Evolutionary conservation across 2,113 vertebrate genomes (phyloP).

Genomic region (Anser brachyrhynchus): DNA sequence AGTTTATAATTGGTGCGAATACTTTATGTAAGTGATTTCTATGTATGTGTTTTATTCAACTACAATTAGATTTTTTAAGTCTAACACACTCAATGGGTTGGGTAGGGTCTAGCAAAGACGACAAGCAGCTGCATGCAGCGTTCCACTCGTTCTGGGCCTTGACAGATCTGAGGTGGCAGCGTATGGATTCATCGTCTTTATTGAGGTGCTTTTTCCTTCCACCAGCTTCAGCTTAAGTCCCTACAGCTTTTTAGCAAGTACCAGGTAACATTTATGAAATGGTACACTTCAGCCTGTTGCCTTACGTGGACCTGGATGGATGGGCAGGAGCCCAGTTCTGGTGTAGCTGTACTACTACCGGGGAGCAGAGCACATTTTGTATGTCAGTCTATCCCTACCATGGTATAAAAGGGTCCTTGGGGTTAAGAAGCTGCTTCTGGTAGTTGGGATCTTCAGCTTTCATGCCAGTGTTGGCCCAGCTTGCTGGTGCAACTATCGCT

Average conservation of each 20-base stretch:
- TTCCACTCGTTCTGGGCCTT: not conserved
- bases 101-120: not conserved
- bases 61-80: not conserved
- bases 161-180: not conserved
- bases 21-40: not conserved
- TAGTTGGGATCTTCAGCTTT: not conserved
- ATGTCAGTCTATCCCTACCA: rapidly evolving
- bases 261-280: not conserved
- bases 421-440: not conserved
- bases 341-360: not conserved
- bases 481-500: not conserved
- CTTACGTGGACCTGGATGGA: not conserved
- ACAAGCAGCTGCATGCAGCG: not conserved
- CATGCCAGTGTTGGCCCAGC: not conserved
- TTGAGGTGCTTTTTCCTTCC: not conserved
- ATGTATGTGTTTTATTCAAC: not conserved
- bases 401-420: not conserved
- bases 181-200: not conserved
- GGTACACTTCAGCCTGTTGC: not conserved
- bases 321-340: not conserved
- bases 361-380: not conserved
- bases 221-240: not conserved
- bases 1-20: not conserved
- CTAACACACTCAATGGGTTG: not conserved
- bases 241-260: not conserved